Evolutionary conservation across 2,797 vertebrate species (phyloP).

Genomic region (Xenentodon cancila): DNA sequence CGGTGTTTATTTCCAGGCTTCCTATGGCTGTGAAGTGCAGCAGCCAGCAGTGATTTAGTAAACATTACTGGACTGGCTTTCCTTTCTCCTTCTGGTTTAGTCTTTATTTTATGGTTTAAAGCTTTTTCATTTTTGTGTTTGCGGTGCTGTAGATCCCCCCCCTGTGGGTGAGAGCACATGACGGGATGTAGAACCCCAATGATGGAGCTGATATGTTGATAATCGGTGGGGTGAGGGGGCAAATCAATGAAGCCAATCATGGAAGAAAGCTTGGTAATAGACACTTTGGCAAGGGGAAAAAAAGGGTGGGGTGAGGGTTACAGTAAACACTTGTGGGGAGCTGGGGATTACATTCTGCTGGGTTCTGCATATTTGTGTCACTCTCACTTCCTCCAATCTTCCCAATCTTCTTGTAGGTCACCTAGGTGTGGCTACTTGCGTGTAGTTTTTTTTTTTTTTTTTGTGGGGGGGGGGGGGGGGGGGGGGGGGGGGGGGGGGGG

Average conservation of each 20-base stretch:
- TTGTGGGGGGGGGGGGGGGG: too few relatives aligned
- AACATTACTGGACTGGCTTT: slow-evolving; percentile 49
- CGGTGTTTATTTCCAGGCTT: slow-evolving; percentile 74
- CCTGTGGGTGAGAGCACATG: neutral
- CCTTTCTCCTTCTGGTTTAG: neutral
- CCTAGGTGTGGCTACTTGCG: neutral
- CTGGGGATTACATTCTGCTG: slow-evolving; percentile 70
- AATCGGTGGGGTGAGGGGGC: slow-evolving; percentile 46
- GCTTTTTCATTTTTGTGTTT: neutral
- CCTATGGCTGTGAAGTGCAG: slow-evolving; percentile 59
- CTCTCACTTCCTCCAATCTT: slow-evolving; percentile 53
- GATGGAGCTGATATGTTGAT: slow-evolving; percentile 25
- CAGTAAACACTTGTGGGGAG: slow-evolving; percentile 51
- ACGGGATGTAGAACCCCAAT: slow-evolving; percentile 10
- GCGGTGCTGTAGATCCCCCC: neutral
- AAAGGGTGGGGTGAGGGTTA: slow-evolving; percentile 51
- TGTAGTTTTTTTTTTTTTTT: neutral
- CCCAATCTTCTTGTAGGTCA: slow-evolving; percentile 48
- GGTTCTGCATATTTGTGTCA: slow-evolving; percentile 67
- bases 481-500: too few relatives aligned
- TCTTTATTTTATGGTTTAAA: neutral
- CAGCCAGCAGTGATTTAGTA: slow-evolving; percentile 59
- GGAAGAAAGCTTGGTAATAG: slow-evolving; percentile 65
- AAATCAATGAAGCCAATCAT: slow-evolving; percentile 59
- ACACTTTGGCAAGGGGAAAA: slow-evolving; percentile 45